A percentile compares a stretch with the other conserved stretches of the same genome.
Evolutionary conservation across 2,797 vertebrate species (phyloP).

Genomic region (Clarias laeviceps): DNA sequence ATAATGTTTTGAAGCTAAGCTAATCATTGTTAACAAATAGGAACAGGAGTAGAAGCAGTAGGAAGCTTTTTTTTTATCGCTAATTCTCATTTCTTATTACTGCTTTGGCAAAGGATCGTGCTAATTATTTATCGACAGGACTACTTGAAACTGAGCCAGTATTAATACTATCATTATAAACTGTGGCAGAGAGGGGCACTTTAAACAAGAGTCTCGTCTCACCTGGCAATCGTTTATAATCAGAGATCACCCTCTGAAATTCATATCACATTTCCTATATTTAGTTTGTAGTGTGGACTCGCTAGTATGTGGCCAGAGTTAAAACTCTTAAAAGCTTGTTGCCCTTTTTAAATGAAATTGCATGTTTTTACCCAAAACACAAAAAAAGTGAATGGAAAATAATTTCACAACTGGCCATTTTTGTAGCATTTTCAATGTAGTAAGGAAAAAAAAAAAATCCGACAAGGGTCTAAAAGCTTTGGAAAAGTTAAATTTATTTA

Average conservation of each 20-base stretch:
- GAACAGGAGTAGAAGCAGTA: constrained; percentile 16
- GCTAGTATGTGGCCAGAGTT: constrained; percentile 57
- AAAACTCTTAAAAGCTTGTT: constrained; percentile 65
- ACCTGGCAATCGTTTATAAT: constrained; percentile 42
- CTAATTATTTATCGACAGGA: constrained; percentile 35
- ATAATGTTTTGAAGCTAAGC: constrained; percentile 42
- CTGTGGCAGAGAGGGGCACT: constrained; percentile 17
- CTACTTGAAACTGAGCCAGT: constrained; percentile 52
- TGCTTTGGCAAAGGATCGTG: constrained; percentile 26
- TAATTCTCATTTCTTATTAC: constrained; percentile 35
- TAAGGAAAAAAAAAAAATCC: constrained; percentile 19
- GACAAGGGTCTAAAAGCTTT: constrained; percentile 56
- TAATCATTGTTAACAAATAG: constrained; percentile 7
- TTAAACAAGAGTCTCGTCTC: constrained; percentile 23
- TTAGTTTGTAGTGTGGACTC: constrained; percentile 49
- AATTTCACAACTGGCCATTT: constrained; percentile 55
- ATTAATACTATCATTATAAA: constrained; percentile 41
- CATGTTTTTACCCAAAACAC: constrained; percentile 25
- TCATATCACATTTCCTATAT: constrained; percentile 39
- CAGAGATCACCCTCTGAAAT: constrained; percentile 42
- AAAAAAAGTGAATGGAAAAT: constrained; percentile 16
- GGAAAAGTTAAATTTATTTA: constrained; percentile 57
- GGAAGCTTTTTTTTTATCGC: constrained; percentile 17
- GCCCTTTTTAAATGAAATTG: constrained; percentile 49
- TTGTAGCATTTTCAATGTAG: constrained; percentile 53